phyloP scores from a whole-genome alignment of 1,140 invertebrate species.

The Panonychus citri region DNA sequence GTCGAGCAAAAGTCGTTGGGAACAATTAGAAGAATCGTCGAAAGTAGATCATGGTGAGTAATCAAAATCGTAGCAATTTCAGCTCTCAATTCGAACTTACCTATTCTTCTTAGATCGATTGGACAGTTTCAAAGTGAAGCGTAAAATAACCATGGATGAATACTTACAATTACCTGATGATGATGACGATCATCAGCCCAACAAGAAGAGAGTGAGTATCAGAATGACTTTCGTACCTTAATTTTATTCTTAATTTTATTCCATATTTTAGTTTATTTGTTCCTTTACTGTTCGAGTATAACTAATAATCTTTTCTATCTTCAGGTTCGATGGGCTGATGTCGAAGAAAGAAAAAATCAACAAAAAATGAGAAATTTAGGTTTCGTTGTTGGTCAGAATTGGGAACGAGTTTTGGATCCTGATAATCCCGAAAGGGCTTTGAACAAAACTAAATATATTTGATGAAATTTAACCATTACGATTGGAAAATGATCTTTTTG shows the following conservation, averaged over 20 bases:
- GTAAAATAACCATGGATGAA: background rate
- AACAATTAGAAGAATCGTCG: background rate
- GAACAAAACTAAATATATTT: constrained; percentile 81
- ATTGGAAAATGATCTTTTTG: too few relatives aligned
- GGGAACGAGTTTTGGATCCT: constrained; percentile 78
- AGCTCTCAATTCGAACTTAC: too few relatives aligned
- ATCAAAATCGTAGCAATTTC: too few relatives aligned
- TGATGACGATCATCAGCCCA: background rate
- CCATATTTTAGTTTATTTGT: too few relatives aligned
- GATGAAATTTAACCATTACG: constrained; percentile 20
- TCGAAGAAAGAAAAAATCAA: constrained; percentile 69
- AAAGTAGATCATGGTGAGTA: background rate
- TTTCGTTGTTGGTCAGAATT: constrained; percentile 83
- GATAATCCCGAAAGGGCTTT: constrained; percentile 61
- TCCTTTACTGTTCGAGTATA: too few relatives aligned
- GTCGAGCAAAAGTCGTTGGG: background rate
- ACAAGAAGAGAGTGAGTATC: background rate
- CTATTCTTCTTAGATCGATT: background rate
- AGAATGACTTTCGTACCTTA: background rate
- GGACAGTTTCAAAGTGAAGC: background rate
- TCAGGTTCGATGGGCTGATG: constrained; percentile 87
- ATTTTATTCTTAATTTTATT: background rate
- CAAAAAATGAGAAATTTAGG: constrained; percentile 73
- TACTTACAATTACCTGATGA: background rate
- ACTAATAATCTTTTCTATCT: background rate